Evolutionary conservation across 2,888 invertebrate genomes (phyloP).

Genomic region (Diplolepis rosae): DNA sequence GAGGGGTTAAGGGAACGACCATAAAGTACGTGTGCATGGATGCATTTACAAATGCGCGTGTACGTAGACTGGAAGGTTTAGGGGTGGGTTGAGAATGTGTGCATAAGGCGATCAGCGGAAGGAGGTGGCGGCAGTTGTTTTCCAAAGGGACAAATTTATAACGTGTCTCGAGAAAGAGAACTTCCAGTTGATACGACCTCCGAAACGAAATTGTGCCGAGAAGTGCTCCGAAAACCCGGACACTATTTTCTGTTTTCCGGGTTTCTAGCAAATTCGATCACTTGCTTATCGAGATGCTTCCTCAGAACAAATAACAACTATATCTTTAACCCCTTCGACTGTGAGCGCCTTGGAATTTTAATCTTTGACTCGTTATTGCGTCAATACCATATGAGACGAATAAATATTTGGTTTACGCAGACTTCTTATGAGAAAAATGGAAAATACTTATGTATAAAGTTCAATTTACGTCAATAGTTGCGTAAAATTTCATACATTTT

Average conservation of each 20-base stretch:
- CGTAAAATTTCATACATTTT: too few species aligned
- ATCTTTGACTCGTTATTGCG: too few species aligned
- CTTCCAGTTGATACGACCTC: constrained; percentile 38
- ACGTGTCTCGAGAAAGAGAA: constrained; percentile 52
- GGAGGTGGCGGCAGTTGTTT: constrained; percentile 57
- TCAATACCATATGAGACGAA: too few species aligned
- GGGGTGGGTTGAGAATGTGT: constrained; percentile 35
- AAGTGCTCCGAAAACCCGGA: constrained; percentile 8
- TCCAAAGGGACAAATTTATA: constrained; percentile 60
- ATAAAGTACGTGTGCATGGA: constrained; percentile 68
- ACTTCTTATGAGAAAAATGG: too few species aligned
- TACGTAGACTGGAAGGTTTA: neutral
- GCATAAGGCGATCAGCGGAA: constrained; percentile 21
- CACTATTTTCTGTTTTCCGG: constrained; percentile 15
- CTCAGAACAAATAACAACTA: too few species aligned
- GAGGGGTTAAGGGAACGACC: constrained; percentile 48
- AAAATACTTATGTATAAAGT: too few species aligned
- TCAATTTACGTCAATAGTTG: too few species aligned
- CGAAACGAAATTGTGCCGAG: constrained; percentile 18
- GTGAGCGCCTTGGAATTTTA: too few species aligned
- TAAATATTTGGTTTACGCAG: too few species aligned
- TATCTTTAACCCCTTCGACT: too few species aligned
- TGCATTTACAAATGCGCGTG: constrained; percentile 58
- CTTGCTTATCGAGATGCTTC: constrained; percentile 1
- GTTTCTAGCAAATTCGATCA: constrained; percentile 30